Conservation (phyloP, 1,140 invertebrate species). For the Temnothorax nylanderi region DNA sequence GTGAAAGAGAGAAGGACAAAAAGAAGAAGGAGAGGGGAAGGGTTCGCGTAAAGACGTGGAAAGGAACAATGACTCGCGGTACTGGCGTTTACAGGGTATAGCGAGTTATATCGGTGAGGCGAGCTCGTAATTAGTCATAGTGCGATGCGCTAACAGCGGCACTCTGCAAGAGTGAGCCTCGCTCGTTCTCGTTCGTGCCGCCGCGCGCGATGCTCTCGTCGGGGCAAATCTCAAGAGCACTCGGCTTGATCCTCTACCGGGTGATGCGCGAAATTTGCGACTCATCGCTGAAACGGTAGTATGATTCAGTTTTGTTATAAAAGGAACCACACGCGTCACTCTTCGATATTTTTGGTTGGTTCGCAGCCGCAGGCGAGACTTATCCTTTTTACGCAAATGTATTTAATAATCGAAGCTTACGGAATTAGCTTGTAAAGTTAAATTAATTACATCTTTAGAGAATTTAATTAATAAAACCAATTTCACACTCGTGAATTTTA, state of each 20-base stretch:
- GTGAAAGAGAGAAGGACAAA: not conserved
- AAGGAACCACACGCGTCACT: not conserved
- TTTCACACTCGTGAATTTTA: not conserved
- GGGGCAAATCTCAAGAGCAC: constrained; percentile 58
- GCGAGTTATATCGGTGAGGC: constrained; percentile 53
- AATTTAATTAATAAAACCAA: not conserved
- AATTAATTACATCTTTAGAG: not conserved
- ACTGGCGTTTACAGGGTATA: constrained; percentile 63
- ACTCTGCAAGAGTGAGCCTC: constrained; percentile 83
- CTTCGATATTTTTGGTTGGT: not conserved
- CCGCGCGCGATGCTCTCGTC: constrained; percentile 44
- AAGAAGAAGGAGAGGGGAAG: not conserved
- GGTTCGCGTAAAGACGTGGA: constrained; percentile 67
- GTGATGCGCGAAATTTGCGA: constrained; percentile 52
- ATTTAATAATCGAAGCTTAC: not conserved
- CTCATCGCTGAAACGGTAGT: constrained; percentile 6
- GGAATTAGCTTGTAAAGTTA: not conserved
- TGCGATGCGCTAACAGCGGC: constrained; percentile 85
- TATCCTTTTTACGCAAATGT: not conserved
- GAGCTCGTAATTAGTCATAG: constrained; percentile 85
- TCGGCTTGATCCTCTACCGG: constrained; percentile 64
- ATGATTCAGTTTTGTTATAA: constrained; percentile 6
- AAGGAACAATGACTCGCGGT: constrained; percentile 74
- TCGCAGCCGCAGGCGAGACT: not conserved
- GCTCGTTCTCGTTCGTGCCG: constrained; percentile 65